Base-by-base conservation (phyloP, 2,113 vertebrate genomes). In the human (Homo sapiens) region DNA sequence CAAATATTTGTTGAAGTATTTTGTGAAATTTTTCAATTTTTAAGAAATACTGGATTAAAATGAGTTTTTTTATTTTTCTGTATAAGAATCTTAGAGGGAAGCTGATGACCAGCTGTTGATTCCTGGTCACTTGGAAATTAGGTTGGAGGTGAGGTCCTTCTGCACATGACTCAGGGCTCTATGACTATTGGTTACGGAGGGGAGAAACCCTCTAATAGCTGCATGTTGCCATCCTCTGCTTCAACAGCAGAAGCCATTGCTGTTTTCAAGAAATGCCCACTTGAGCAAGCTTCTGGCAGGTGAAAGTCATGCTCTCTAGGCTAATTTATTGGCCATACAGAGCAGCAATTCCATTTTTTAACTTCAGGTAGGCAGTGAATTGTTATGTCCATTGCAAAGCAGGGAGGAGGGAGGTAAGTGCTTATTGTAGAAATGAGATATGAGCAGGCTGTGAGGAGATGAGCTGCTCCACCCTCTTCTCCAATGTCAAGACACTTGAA, bases 1-100 rank as follows among this genome's bases (percentile, higher is more conserved):
- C 22, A 91, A 96, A 50, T 57, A 90, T 95, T 76, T 80, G 20
- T 75, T 82, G 48, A n/a, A 35, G n/a, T 66, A 55, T 66, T 86
- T 73, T 48, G 32, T 7, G 16, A 72, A 5, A 57, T 17, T 68
- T 59, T 61, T 88, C 61, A 70, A 78, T 40, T 90, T 52, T 75
- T 91, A 48, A 92, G 40, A 94, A 86, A 78, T 45, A 90, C 14
- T 43, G 61, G 35, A 73, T 86, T 81, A 86, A 96, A 96, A 89
- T 7, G 23, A 23, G 9, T 52, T 96, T 66, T 72, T 17, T n/a
- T 81, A 43, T 88, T 90, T 97, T 70, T 83, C 76, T 27, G 5
- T 22, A n/a, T 59, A 86, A 80, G 38, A 80, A 35, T 78, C 27
- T 16, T 27, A 50, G 25, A 88, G 25, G 27, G 3, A 87, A 8